Evolutionary conservation across 1,140 invertebrate species (phyloP), one percentile per base, ranked within the genome.

Genomic region (Aphis gossypii): DNA sequence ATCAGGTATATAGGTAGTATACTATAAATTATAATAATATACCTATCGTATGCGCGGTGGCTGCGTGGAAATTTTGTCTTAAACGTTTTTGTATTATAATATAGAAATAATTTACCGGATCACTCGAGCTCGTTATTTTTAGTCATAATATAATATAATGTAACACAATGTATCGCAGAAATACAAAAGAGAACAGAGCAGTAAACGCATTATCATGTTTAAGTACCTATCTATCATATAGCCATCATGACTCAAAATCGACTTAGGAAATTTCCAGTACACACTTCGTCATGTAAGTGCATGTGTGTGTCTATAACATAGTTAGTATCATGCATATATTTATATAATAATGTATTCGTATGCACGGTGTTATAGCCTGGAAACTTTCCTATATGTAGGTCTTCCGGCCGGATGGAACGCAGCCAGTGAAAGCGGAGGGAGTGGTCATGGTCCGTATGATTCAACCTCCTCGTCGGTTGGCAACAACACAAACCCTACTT

Each of bases 381-480:
- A 93, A 93, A 93, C 92, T 93, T 93, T 84, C 48, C 82, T 93
- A 35, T 93, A 93, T 86, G 76, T 93, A 93, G 92, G 92, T 93
- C 92, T 93, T 93, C 92, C 92, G 92, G 82, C 92, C 92, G 92
- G 92, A 93, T 93, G 92, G 92, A 93, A 93, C 92, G 82, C 23
- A 93, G 92, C 82, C 25, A 93, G 92, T 93, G 92, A 93, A 93
- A 93, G 92, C 92, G 92, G 82, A 93, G 92, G 92, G 92, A 93
- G 92, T 93, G 92, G 92, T 93, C 92, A 93, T 84, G 92, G 82
- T 93, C 82, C 38, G 82, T 93, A 82, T 86, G 92, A 93, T 93
- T 93, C 82, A 93, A 93, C 68, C 92, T 93, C 82, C 84, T 86
- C 90, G 20, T 82, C 9, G 48, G 82, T 41, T 90, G 38, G 56